A percentile compares a stretch with the other conserved stretches of the same genome.
Conservation (phyloP, 1,140 invertebrate genomes). For the Pogonomyrmex barbatus region DNA sequence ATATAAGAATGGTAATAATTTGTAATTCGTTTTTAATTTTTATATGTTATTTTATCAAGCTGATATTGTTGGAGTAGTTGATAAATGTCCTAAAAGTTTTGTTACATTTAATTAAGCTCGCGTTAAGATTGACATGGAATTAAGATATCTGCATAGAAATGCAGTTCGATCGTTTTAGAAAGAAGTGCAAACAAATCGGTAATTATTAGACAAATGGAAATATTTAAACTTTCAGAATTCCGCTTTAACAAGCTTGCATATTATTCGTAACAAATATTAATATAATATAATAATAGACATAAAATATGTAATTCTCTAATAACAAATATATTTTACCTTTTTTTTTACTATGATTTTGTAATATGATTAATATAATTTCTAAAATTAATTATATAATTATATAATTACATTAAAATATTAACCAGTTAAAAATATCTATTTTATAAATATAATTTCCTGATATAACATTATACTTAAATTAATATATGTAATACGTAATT, state of each 20-base stretch:
- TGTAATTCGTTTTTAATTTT: neutral
- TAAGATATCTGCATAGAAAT: conserved; percentile 43
- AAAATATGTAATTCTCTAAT: neutral
- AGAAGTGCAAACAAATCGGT: neutral
- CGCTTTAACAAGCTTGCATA: neutral
- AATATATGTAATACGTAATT: neutral
- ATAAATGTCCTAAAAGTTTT: conserved; percentile 43
- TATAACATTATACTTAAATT: neutral
- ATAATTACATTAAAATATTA: too few species aligned
- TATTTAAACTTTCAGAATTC: neutral
- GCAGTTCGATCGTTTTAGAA: conserved; percentile 7
- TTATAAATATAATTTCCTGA: neutral
- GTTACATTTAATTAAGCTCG: conserved; percentile 54
- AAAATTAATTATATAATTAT: too few species aligned
- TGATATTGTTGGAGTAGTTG: neutral
- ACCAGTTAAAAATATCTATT: neutral
- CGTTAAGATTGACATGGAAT: conserved; percentile 42
- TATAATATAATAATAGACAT: neutral
- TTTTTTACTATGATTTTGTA: too few species aligned
- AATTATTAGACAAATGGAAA: conserved; percentile 1
- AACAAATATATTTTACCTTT: neutral
- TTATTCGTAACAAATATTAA: neutral
- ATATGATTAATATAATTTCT: too few species aligned
- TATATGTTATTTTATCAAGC: neutral
- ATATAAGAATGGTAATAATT: conserved; percentile 5